Base-by-base conservation (phyloP, 2,113 vertebrate genomes). In the Raja brachyura region DNA sequence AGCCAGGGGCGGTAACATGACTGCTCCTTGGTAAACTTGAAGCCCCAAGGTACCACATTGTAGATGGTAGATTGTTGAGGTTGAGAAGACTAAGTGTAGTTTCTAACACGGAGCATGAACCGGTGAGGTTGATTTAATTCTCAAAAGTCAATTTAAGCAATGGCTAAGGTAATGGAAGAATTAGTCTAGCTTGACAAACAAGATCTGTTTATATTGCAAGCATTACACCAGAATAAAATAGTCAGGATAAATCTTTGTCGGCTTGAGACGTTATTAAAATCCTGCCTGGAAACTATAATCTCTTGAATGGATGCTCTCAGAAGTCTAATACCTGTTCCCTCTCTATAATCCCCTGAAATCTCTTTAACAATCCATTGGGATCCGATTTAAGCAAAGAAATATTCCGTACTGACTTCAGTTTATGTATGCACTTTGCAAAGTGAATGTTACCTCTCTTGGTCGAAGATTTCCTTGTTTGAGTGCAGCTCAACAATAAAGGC, bases 101-200 rank as follows among this genome's bases (percentile, higher is more conserved):
- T 63, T 86, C 28, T 0, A 86, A 31, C 25, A 59, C 83, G 31
- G 56, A 86, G 83, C 56, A 63, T 86, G 83, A 63, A 86, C 13
- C 28, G 11, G 25, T 63, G 20, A 14, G 0, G 83, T 63, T 85
- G 56, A 63, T 31, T 31, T 86, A 63, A 86, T 86, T 86, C 56
- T 28, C 83, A 63, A 86, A 86, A 31, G 83, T 86, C 83, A 86
- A 63, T 86, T 86, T 63, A 63, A 86, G 56, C 75, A 86, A 86
- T 63, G 83, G 83, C 83, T 31, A 86, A 86, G 28, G 59, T 86
- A 86, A 86, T 63, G n/a, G 56, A 63, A 86, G 83, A 86, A 86
- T 86, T 86, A 86, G 83, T 86, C 83, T 63, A 63, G 56, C 83
- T 86, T 86, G 83, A 86, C 83, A 86, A 86, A 86, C 83, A 63